Conservation (phyloP, 2,888 invertebrate genomes). For the Crepidodera aurea region DNA sequence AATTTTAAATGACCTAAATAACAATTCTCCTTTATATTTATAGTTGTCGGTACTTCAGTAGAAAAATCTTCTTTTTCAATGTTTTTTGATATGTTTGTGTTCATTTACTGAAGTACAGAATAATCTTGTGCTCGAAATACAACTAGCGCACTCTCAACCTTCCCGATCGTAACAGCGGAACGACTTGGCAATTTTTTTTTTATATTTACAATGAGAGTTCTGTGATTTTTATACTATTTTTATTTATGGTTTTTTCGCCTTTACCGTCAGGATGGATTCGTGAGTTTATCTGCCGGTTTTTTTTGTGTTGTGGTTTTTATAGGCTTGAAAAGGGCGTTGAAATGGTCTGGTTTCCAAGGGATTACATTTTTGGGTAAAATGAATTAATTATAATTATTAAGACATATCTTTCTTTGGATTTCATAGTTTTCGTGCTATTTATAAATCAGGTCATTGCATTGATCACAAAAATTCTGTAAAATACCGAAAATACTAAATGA, state of each 20-base stretch:
- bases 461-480: too few species aligned
- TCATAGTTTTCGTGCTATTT: too few species aligned
- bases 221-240: conserved; percentile 47
- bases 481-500: too few species aligned
- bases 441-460: too few species aligned
- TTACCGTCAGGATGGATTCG: conserved; percentile 22
- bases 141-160: conserved; percentile 16
- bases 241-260: conserved; percentile 14
- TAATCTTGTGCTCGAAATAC: conserved; percentile 16
- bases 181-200: conserved; percentile 34
- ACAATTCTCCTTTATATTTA: conserved; percentile 23
- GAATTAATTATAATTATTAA: too few species aligned
- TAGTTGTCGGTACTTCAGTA: not conserved
- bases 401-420: too few species aligned
- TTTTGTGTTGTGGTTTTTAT: not conserved
- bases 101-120: not conserved
- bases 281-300: conserved; percentile 4
- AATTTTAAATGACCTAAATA: not conserved
- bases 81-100: conserved; percentile 13
- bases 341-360: not conserved
- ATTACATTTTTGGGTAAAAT: too few species aligned
- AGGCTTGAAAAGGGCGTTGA: not conserved
- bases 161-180: conserved; percentile 19
- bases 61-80: not conserved
- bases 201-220: conserved; percentile 42